These are phyloP conservation scores for Bombus fervidus DNA, from an alignment of 1,140 invertebrate species.

Conservation along the genomic window DNA sequence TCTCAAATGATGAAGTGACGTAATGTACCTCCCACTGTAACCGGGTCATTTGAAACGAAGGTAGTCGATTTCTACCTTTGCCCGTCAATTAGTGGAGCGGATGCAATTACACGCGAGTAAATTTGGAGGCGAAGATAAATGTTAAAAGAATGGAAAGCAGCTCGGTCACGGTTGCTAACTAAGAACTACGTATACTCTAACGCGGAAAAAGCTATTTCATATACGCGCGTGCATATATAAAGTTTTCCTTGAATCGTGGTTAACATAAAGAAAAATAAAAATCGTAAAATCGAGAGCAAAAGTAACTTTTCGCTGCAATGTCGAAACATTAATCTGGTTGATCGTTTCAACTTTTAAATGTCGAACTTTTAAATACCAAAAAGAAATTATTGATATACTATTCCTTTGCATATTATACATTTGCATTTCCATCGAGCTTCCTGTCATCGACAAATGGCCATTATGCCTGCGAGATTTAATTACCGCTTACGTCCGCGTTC, in stretches of 20 bases:
- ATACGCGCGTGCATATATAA: too few species aligned
- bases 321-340: rapidly evolving
- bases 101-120: constrained; percentile 4
- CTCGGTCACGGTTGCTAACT: background rate
- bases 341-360: too few species aligned
- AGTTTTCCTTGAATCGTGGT: too few species aligned
- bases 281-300: too few species aligned
- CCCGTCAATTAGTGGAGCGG: background rate
- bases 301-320: too few species aligned
- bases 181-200: background rate
- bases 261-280: too few species aligned
- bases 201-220: background rate
- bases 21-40: background rate
- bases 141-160: background rate
- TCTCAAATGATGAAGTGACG: background rate
- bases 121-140: background rate
- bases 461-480: background rate
- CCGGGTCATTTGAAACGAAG: background rate
- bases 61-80: background rate
- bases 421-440: background rate
- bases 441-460: too few species aligned
- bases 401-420: too few species aligned
- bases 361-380: too few species aligned
- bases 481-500: background rate
- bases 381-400: background rate